Evolutionary conservation across 2,797 vertebrate species (phyloP).

Genomic region (Typhlichthys eigenmanni): DNA sequence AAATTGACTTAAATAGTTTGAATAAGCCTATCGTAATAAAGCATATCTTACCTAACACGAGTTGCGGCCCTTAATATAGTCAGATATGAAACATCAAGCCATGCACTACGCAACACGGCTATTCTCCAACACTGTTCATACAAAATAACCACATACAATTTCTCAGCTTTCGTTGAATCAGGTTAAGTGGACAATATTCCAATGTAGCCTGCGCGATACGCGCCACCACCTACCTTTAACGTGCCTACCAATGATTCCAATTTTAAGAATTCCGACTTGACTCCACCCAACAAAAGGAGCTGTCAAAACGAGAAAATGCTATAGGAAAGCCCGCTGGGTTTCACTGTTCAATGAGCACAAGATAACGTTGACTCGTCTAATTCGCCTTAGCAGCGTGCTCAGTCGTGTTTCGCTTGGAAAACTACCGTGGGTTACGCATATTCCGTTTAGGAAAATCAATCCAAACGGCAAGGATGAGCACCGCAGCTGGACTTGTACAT

Average conservation of each 20-base stretch:
- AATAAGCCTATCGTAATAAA: no score
- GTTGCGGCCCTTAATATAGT: constrained; percentile 56
- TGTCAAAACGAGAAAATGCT: constrained; percentile 51
- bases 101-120: constrained; percentile 21
- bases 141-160: neutral
- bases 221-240: constrained; percentile 72
- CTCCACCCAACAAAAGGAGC: constrained; percentile 76
- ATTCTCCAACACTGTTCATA: neutral
- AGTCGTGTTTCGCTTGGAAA: constrained; percentile 26
- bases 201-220: constrained; percentile 31
- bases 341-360: constrained; percentile 45
- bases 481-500: constrained; percentile 62
- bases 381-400: constrained; percentile 44
- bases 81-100: constrained; percentile 40
- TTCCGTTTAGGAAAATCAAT: constrained; percentile 51
- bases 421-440: constrained; percentile 19
- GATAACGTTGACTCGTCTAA: constrained; percentile 35
- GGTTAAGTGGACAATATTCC: constrained; percentile 26
- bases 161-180: constrained; percentile 6
- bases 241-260: constrained; percentile 64
- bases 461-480: constrained; percentile 53
- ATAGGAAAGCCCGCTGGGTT: constrained; percentile 70
- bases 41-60: constrained; percentile 17
- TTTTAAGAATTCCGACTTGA: constrained; percentile 72
- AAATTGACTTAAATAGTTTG: no score